Base-by-base conservation (phyloP, 2,113 vertebrate genomes). In the Colossoma macropomum region DNA sequence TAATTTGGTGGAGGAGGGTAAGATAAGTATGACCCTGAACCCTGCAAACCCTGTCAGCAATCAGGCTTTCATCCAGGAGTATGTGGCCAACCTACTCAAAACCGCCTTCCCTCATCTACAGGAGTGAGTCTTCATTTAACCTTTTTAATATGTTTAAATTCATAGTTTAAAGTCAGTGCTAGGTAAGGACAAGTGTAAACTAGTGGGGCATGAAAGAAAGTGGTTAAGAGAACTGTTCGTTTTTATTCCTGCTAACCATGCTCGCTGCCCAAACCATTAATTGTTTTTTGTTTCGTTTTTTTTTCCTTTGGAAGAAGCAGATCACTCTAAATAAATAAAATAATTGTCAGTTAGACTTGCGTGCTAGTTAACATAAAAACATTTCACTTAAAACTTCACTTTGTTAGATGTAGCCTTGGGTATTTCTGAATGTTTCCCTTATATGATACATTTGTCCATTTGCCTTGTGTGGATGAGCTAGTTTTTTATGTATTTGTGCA, bases 1-100 rank as follows among this genome's bases (percentile, higher is more conserved):
- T 92, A 99, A 99, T 93, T 94, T 99, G 87, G 97, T 99, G 88
- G 98, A 99, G 94, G 98, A 99, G 92, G 97, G 97, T 66, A 99
- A 99, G 93, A 99, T 99, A 93, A 98, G 94, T 85, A 93, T 95
- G 73, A 89, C 93, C 0, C 88, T 99, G 85, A 99, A 97, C 89
- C 97, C 98, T 13, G 92, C 95, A 65, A 97, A 89, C 86, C 96
- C 97, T 76, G 91, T 97, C 84, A 99, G 91, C 93, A 99, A 99
- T 94, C 98, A 99, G 85, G 94, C 94, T 84, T 99, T 99, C 92
- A 97, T 99, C 94, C 98, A 99, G 93, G 98, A 99, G 75, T 99
- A 98, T 13, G 97, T 99, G 91, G 98, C 98, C 90, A 99, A 99
- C 94, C 95, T 99, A 84, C 95, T 99, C 84, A 99, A 99, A 91